Conservation (phyloP, 2,797 vertebrate species). For the Lagocephalus sceleratus region DNA sequence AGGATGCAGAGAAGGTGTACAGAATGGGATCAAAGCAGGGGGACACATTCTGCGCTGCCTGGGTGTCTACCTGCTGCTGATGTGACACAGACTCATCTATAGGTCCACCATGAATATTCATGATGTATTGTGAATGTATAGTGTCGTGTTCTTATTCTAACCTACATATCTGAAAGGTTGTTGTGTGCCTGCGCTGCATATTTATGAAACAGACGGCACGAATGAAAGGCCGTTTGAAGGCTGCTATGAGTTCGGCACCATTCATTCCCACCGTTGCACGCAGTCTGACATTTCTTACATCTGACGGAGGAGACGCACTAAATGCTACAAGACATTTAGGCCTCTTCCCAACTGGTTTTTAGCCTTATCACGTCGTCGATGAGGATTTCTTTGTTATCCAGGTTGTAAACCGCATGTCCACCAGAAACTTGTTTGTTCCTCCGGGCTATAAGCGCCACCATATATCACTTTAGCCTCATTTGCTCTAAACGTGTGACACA, state of each 20-base stretch:
- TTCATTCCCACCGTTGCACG: conserved; percentile 7
- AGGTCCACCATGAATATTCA: conserved; percentile 46
- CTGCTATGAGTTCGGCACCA: conserved; percentile 25
- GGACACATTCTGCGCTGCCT: conserved; percentile 20
- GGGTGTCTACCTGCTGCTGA: conserved; percentile 29
- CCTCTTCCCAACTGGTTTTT: too few relatives aligned
- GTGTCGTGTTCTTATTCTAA: conserved; percentile 43
- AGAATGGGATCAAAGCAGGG: conserved; percentile 44
- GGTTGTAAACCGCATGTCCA: background rate
- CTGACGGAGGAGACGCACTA: conserved; percentile 3
- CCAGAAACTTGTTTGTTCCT: background rate
- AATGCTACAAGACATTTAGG: conserved; percentile 10
- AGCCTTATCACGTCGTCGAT: too few relatives aligned
- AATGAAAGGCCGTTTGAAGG: conserved; percentile 18
- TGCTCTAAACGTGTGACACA: conserved; percentile 39
- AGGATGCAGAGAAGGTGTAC: conserved; percentile 11
- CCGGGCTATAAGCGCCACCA: conserved; percentile 14
- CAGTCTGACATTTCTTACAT: conserved; percentile 10
- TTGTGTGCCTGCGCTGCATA: conserved; percentile 36
- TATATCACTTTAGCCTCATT: conserved; percentile 37
- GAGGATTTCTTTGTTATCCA: too few relatives aligned
- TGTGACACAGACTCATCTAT: conserved; percentile 28
- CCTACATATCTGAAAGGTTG: conserved; percentile 43
- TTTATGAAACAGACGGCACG: conserved; percentile 28
- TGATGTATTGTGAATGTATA: conserved; percentile 35